These are phyloP conservation scores for Propithecus coquereli DNA, from an alignment of 2,113 vertebrate species.

Conservation along the genomic window DNA sequence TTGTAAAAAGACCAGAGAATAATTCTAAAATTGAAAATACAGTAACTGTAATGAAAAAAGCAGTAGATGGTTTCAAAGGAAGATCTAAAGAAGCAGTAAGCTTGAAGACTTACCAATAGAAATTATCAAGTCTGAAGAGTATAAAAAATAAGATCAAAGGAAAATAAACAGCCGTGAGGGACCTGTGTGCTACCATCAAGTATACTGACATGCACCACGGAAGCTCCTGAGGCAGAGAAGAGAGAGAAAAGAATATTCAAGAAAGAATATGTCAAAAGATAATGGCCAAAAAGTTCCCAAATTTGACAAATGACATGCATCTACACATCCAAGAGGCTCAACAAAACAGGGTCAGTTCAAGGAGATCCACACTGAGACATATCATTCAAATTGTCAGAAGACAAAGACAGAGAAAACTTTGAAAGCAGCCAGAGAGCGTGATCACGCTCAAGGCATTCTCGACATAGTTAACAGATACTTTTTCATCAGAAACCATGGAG, in stretches of 20 bases:
- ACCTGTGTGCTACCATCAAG: too few relatives aligned
- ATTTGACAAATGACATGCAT: not conserved
- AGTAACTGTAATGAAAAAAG: not conserved
- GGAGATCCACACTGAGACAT: not conserved
- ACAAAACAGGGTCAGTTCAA: not conserved
- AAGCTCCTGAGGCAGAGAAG: not conserved
- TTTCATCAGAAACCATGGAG: not conserved
- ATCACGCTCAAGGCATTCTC: not conserved
- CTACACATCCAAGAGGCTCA: not conserved
- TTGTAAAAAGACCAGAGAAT: not conserved
- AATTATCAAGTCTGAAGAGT: not conserved
- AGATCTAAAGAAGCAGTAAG: not conserved
- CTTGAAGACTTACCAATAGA: not conserved
- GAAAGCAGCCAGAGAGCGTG: not conserved
- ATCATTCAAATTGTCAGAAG: not conserved
- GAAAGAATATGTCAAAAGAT: not conserved
- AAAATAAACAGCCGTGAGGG: not conserved
- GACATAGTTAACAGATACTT: not conserved
- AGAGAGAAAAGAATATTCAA: not conserved
- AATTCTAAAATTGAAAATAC: not conserved
- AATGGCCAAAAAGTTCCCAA: not conserved
- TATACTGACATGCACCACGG: accelerated
- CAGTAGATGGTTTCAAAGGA: not conserved
- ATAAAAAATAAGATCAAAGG: not conserved
- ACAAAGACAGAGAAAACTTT: not conserved